Evolutionary conservation across 2,797 vertebrate genomes (phyloP).

Genomic region (Halcyon leucocephala): DNA sequence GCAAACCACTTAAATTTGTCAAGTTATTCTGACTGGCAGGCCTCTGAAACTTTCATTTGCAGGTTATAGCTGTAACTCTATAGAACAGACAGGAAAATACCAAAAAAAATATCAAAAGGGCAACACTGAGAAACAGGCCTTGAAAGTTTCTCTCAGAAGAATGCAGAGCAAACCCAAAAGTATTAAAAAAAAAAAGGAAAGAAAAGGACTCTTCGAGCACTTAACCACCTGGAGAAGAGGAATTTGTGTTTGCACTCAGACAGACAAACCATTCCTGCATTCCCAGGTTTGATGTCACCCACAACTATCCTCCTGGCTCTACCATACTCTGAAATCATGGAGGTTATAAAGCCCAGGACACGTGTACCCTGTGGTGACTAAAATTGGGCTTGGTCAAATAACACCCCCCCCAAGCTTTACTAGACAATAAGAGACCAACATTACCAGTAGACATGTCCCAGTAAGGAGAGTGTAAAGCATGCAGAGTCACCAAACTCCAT

Average conservation of each 20-base stretch:
- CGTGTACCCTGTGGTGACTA: not conserved
- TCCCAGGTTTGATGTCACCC: not conserved
- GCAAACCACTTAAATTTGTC: not conserved
- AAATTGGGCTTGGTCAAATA: not conserved
- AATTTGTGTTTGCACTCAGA: not conserved
- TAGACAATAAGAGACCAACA: not conserved
- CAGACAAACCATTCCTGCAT: not conserved
- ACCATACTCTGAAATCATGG: fast-evolving
- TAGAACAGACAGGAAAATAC: not conserved
- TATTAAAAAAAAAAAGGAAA: not conserved
- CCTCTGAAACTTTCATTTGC: not conserved
- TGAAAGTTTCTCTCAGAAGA: not conserved
- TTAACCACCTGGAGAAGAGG: not conserved
- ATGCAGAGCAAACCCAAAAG: not conserved
- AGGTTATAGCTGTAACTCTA: not conserved
- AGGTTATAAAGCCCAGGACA: not conserved
- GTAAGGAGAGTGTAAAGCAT: constrained; percentile 93
- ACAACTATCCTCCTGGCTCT: not conserved
- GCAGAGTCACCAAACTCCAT: constrained; percentile 97
- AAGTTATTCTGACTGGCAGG: not conserved
- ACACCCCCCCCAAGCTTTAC: not conserved
- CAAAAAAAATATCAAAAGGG: not conserved
- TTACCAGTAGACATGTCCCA: constrained; percentile 98
- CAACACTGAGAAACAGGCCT: not conserved
- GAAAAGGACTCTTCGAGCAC: not conserved